Conservation (phyloP, 2,888 invertebrate species). For the Drosophila eohydei region DNA sequence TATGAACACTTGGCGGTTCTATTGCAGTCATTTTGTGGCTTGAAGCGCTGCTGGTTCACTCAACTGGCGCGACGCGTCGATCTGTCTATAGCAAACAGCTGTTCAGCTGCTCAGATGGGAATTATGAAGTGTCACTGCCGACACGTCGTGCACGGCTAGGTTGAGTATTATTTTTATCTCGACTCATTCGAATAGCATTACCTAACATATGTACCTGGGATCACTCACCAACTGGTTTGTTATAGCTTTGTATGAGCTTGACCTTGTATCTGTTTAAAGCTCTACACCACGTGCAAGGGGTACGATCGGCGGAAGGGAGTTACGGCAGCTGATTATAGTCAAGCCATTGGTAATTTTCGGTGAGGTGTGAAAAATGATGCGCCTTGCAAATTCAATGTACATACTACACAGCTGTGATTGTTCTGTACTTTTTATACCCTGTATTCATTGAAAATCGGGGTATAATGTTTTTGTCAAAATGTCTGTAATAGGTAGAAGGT, state of each 20-base stretch:
- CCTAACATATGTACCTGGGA: slow-evolving; percentile 12
- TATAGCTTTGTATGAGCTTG: slow-evolving; percentile 58
- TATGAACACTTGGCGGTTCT: background rate
- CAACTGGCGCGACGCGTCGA: slow-evolving; percentile 10
- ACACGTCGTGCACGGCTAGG: background rate
- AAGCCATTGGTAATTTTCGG: slow-evolving; percentile 33
- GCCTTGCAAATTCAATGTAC: slow-evolving; percentile 6
- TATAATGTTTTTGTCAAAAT: too few species aligned
- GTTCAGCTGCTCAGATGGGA: slow-evolving; percentile 15
- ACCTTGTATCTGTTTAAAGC: slow-evolving; percentile 76
- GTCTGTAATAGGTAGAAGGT: too few species aligned
- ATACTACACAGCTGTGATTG: slow-evolving; percentile 18
- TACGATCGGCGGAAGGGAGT: slow-evolving; percentile 4
- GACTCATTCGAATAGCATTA: slow-evolving; percentile 32
- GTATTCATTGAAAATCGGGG: too few species aligned
- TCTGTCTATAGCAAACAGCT: slow-evolving; percentile 41
- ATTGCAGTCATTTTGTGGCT: slow-evolving; percentile 9
- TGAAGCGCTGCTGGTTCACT: slow-evolving; percentile 11
- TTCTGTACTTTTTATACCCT: background rate
- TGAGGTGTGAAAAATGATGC: slow-evolving; percentile 56
- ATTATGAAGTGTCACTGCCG: slow-evolving; percentile 30
- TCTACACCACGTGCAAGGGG: slow-evolving; percentile 47
- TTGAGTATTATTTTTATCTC: slow-evolving; percentile 10
- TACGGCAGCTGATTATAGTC: slow-evolving; percentile 21
- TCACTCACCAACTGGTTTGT: slow-evolving; percentile 36